Evolutionary conservation across 2,888 invertebrate genomes (phyloP), one percentile per base, ranked within the genome.

Genomic region (Dolichomitus sp.): DNA sequence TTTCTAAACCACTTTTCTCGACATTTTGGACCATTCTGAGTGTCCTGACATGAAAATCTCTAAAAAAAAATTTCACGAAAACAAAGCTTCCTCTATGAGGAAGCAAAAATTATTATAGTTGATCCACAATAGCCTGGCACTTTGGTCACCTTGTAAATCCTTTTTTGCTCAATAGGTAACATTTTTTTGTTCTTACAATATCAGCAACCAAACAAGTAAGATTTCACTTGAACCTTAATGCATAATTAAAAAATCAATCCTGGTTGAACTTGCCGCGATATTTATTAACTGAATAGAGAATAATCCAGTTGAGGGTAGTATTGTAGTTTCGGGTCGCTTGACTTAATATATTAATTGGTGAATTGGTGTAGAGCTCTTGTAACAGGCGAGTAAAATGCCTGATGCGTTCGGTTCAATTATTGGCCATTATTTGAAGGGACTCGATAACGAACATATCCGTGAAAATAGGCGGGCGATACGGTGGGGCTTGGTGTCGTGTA

Each of bases 391-490:
- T 9, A 59, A 69, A 69, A 69, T 69, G 48, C 40, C 59, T 37
- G 50, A 61, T 40, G 23, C 14, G 48, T 23, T 48, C 37, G n/a
- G 19, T 59, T 42, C 19, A 66, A 66, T 72, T 50, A 72, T 19
- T 59, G 45, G 30, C 42, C 50, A 68, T 27, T 50, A 45, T 37
- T 37, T 37, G 33, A 50, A 68, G 65, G 54, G 63, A 59, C 45
- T 48, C 27, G 27, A 19, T 57, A 57, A 5, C 40, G 19, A 48
- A 37, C 23, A 50, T 40, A 69, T 30, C 37, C 40, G 61, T 69
- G 69, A 30, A 52, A 61, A 69, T 77, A 77, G 69, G 70, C 61
- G 69, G 52, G 11, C 52, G 30, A 70, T 63, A 69, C 42, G 27
- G 11, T 17, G 45, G 57, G 27, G 48, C 9, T 81, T 61, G 72